Base-by-base conservation (phyloP, 2,113 vertebrate species). In the Sigmodon hispidus region DNA sequence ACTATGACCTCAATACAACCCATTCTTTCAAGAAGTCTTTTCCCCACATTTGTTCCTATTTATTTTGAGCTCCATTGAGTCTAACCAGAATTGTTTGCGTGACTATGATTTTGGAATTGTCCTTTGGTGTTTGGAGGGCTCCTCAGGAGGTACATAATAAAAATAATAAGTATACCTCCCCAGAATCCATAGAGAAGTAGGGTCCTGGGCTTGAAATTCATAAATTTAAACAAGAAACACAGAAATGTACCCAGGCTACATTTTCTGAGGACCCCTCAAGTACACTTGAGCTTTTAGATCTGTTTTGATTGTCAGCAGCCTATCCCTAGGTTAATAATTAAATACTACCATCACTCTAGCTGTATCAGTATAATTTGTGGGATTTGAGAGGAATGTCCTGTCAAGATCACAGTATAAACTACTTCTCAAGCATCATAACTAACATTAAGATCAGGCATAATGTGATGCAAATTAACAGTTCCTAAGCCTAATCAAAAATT, bases 381-480 rank as follows among this genome's bases (percentile, higher is more conserved):
- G 13, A 90, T 43, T 17, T 61, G 29, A 45, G 34, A 61, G 4
- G 4, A 16, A 50, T 86, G 50, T 4, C 61, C 85, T 22, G 81
- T 96, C 50, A 93, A 16, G 29, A 50, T 93, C 2, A 24, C 7
- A 7, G 55, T 7, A 96, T 65, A 13, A 89, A 90, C 7, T 36
- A 31, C 80, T 87, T 31, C 15, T 76, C 12, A 85, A 85, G n/a
- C 4, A 65, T 36, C 7, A 55, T 45, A 85, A n/a, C 21, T 87
- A 36, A 86, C 57, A 87, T 45, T 48, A 75, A 21, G 61, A 34
- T 79, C 61, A 80, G 36, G 5, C 73, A n/a, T 85, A 29, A 43
- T n/a, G 21, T 96, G 65, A 50, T 16, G 83, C 43, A 89, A 55
- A 89, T 79, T 70, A 93, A 94, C 22, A 50, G 19, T 72, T 22